A percentile compares a stretch with the other conserved stretches of the same genome.
Conservation (phyloP, 2,113 vertebrate species). For the Pionites leucogaster region DNA sequence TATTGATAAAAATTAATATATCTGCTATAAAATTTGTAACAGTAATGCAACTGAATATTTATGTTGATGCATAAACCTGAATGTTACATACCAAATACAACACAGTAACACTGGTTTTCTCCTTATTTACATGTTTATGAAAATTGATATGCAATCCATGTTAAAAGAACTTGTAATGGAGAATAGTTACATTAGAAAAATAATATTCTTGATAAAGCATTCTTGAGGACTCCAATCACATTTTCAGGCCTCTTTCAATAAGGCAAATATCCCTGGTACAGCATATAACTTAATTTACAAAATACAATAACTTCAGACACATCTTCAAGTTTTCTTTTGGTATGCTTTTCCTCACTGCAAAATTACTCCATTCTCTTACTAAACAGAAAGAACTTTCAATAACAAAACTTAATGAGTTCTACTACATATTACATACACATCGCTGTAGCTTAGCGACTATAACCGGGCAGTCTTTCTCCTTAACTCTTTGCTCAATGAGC, state of each 20-base stretch:
- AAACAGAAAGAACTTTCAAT: slow-evolving; percentile 74
- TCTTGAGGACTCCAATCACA: slow-evolving; percentile 79
- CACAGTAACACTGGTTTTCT: slow-evolving; percentile 78
- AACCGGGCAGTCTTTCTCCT: slow-evolving; percentile 33
- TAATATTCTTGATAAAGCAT: slow-evolving; percentile 86
- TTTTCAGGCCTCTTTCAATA: slow-evolving; percentile 80
- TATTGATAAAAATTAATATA: slow-evolving; percentile 85
- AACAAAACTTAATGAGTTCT: slow-evolving; percentile 70
- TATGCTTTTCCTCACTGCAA: slow-evolving; percentile 74
- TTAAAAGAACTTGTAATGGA: slow-evolving; percentile 80
- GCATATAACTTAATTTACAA: slow-evolving; percentile 84
- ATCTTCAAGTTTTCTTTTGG: slow-evolving; percentile 83
- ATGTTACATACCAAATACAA: slow-evolving; percentile 84
- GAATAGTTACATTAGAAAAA: slow-evolving; percentile 83
- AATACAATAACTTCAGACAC: slow-evolving; percentile 80
- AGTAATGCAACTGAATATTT: slow-evolving; percentile 82
- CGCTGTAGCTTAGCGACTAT: slow-evolving; percentile 62
- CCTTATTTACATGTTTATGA: slow-evolving; percentile 83
- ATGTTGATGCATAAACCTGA: slow-evolving; percentile 82
- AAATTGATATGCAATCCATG: slow-evolving; percentile 79
- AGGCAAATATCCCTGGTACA: slow-evolving; percentile 82
- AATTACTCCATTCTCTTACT: slow-evolving; percentile 64
- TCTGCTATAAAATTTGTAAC: slow-evolving; percentile 86
- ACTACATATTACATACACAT: slow-evolving; percentile 70
- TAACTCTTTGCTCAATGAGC: slow-evolving; percentile 70